Conservation (phyloP, 2,888 invertebrate genomes). For the Epinotia bilunana region DNA sequence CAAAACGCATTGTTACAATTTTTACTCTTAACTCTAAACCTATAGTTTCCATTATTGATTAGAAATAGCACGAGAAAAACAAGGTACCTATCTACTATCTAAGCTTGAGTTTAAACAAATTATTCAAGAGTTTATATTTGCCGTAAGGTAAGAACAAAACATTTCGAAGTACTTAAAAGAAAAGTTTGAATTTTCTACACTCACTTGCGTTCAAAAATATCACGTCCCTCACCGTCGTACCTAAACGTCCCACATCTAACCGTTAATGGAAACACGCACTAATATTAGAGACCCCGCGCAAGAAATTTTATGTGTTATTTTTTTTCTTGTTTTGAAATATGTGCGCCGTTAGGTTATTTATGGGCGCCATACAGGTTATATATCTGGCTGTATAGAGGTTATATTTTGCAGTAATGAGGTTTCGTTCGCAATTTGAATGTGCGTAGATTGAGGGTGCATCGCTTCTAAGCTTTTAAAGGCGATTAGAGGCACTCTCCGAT, state of each 20-base stretch:
- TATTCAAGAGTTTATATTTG: no score
- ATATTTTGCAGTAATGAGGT: constrained; percentile 78
- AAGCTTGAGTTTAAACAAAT: no score
- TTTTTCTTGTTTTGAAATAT: constrained; percentile 84
- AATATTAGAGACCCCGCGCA: constrained; percentile 79
- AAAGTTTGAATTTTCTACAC: no score
- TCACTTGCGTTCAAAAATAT: background rate
- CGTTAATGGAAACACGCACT: constrained; percentile 64
- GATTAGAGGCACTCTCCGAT: constrained; percentile 58
- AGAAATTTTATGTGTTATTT: constrained; percentile 83
- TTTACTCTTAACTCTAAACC: no score
- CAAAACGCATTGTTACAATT: no score
- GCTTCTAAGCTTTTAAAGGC: constrained; percentile 31
- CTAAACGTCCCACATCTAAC: constrained; percentile 16
- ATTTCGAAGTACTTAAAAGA: no score
- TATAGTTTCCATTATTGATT: no score
- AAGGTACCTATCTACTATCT: no score
- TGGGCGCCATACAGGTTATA: constrained; percentile 76
- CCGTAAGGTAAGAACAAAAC: no score
- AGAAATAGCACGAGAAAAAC: no score
- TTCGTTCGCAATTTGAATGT: constrained; percentile 83
- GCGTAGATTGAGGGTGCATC: constrained; percentile 77
- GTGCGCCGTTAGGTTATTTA: constrained; percentile 83
- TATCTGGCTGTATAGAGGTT: constrained; percentile 66
- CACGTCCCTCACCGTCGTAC: constrained; percentile 13